Base-by-base conservation (phyloP, 2,113 vertebrate genomes). In the Clinocottus analis region DNA sequence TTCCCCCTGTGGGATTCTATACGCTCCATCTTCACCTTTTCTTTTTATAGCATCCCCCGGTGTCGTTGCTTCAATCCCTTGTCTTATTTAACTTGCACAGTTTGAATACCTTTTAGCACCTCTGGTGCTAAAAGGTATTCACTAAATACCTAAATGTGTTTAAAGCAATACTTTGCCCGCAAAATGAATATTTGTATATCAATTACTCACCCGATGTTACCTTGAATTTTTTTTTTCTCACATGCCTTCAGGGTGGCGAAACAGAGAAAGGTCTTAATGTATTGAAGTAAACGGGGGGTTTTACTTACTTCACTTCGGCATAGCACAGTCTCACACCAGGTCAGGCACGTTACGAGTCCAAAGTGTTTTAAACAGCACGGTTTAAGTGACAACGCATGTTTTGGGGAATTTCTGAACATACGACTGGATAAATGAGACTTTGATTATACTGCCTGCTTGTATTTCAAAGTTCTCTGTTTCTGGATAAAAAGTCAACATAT, bases 1-100 rank as follows among this genome's bases (percentile, higher is more conserved):
- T 39, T 70, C 37, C 60, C 85, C 88, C 66, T 23, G 29, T 68
- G 87, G 87, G 79, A 78, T 82, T 68, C 69, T 79, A 72, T 75
- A 63, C 75, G 16, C 80, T 77, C 27, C 4, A 23, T 75, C 2
- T 53, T 80, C 64, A 79, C 82, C 70, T 72, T n/a, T 62, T 75
- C 55, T 79, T 79, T 87, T 85, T 81, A 70, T 75, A 72, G 35
- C 64, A 25, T 41, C 35, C 29, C n/a, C 14, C 7, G 4, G 25
- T 64, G 29, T 66, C 63, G 49, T 7, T n/a, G 37, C 66, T 82
- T 79, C 23, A n/a, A 75, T 79, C 63, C 43, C 19, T 63, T 75
- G 11, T 68, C 71, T 69, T 29, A 21, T 68, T 87, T 75, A 21
- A 72, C 33, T 70, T 67, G 31, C 13, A 66, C 37, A 27, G 60